These are phyloP conservation scores for Chaetodon auriga DNA, from an alignment of 2,113 vertebrate species.

Conservation along the genomic window DNA sequence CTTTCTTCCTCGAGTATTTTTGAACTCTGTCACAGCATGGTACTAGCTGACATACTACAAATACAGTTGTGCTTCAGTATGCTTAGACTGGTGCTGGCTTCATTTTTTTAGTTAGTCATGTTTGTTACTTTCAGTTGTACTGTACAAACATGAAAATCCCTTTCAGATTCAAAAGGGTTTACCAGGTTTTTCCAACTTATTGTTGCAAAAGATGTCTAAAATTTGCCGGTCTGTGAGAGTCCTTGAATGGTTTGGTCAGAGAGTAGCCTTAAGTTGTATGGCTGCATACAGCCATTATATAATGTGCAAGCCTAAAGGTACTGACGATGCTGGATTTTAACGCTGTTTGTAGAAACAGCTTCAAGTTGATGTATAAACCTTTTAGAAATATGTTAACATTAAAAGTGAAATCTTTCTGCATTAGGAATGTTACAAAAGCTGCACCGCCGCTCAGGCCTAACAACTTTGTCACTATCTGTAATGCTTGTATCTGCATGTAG, in stretches of 20 bases:
- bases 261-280: constrained; percentile 65
- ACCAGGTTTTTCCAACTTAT: neutral
- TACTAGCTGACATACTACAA: constrained; percentile 1
- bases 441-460: constrained; percentile 70
- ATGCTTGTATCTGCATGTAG: constrained; percentile 75
- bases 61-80: constrained; percentile 9
- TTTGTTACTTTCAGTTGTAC: neutral
- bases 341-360: constrained; percentile 66
- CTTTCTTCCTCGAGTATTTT: constrained; percentile 5
- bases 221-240: constrained; percentile 23
- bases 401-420: constrained; percentile 51
- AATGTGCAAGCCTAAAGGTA: constrained; percentile 76
- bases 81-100: constrained; percentile 10
- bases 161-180: neutral
- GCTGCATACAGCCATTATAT: constrained; percentile 69
- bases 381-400: constrained; percentile 52
- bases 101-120: neutral
- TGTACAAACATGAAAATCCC: neutral
- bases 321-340: constrained; percentile 76
- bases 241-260: constrained; percentile 34
- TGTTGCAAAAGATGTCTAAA: constrained; percentile 50
- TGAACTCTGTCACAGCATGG: neutral
- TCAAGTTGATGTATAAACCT: constrained; percentile 61
- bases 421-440: constrained; percentile 74
- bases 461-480: constrained; percentile 62